Evolutionary conservation across 2,888 invertebrate genomes (phyloP).

Genomic region (Subacronicta megacephala): DNA sequence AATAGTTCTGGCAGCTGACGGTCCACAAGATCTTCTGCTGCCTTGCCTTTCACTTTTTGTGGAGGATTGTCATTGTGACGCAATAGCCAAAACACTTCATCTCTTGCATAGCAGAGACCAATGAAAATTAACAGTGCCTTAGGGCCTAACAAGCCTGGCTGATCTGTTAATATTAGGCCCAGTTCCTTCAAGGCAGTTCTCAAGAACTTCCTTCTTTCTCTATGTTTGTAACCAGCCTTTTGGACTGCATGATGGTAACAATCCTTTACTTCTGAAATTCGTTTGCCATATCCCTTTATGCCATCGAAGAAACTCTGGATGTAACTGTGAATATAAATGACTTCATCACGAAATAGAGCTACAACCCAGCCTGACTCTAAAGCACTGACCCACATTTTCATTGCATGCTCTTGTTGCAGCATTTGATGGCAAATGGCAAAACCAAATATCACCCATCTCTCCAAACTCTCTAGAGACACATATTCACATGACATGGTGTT

Average conservation of each 20-base stretch:
- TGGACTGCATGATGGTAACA: conserved; percentile 97
- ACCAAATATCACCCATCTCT: conserved; percentile 99
- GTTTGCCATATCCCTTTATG: conserved; percentile 97
- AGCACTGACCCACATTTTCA: conserved; percentile 97
- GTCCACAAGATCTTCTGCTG: conserved; percentile 98
- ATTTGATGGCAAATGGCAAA: conserved; percentile 97
- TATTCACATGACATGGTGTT: conserved; percentile 99
- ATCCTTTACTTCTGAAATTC: conserved; percentile 98
- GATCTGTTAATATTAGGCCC: conserved; percentile 98
- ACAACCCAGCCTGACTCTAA: conserved; percentile 98
- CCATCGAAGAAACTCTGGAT: conserved; percentile 98
- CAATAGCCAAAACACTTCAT: conserved; percentile 99
- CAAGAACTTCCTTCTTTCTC: conserved; percentile 98
- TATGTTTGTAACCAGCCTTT: conserved; percentile 96
- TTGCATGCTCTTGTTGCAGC: conserved; percentile 95
- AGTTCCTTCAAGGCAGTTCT: conserved; percentile 98
- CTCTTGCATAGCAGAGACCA: conserved; percentile 98
- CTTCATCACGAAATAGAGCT: conserved; percentile 98
- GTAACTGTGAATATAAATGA: conserved; percentile 98
- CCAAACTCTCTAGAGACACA: conserved; percentile 97
- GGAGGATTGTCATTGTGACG: conserved; percentile 99
- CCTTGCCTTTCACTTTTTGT: conserved; percentile 95
- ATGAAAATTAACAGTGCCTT: conserved; percentile 99
- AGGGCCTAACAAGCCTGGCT: conserved; percentile 99
- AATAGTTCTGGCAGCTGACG: conserved; percentile 98